Evolutionary conservation across 2,113 vertebrate genomes (phyloP).

Genomic region (Chaetura pelagica): DNA sequence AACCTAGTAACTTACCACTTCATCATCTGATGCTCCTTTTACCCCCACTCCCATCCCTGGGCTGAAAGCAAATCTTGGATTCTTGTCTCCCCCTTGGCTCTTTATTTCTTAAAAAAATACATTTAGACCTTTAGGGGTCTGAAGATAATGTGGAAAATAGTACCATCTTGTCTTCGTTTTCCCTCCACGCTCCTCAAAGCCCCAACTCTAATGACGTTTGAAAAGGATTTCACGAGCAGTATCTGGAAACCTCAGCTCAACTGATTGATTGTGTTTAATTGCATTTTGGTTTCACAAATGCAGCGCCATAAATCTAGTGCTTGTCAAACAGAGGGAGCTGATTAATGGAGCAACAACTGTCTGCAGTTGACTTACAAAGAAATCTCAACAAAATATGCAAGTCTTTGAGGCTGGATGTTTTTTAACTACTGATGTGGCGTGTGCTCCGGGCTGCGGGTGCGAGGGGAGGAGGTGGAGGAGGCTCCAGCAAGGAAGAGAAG

Average conservation of each 20-base stretch:
- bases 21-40: not conserved
- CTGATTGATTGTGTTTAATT: conserved; percentile 59
- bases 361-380: not conserved
- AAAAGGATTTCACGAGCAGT: not conserved
- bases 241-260: conserved; percentile 22
- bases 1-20: not conserved
- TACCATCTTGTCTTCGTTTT: not conserved
- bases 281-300: conserved; percentile 42
- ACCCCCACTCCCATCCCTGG: not conserved
- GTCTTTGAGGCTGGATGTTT: not conserved
- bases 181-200: not conserved
- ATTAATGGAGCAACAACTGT: conserved; percentile 4
- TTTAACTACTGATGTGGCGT: not conserved
- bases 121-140: not conserved
- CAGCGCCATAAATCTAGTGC: not conserved
- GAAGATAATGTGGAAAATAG: not conserved
- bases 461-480: not conserved
- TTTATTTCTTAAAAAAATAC: not conserved
- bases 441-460: not conserved
- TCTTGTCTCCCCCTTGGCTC: not conserved
- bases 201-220: not conserved
- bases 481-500: not conserved
- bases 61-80: not conserved
- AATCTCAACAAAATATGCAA: not conserved
- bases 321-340: conserved; percentile 23